These are phyloP conservation scores for Sebastes minor DNA, from an alignment of 2,797 vertebrate genomes.

Conservation along the genomic window DNA sequence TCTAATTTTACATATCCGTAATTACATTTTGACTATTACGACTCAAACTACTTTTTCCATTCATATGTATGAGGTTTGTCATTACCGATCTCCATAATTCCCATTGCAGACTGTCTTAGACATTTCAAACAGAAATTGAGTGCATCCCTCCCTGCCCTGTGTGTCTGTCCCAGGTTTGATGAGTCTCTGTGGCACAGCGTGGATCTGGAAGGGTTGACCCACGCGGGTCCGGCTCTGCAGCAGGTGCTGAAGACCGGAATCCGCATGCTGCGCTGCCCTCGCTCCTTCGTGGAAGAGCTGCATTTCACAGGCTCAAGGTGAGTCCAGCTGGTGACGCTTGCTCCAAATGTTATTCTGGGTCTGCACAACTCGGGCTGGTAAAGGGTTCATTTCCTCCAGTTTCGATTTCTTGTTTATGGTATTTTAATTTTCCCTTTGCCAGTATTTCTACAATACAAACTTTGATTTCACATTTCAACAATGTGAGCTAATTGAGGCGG, in stretches of 20 bases:
- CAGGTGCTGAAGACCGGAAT: slow-evolving; percentile 86
- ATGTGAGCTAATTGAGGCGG: no score
- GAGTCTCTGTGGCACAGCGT: slow-evolving; percentile 93
- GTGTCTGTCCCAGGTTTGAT: slow-evolving; percentile 84
- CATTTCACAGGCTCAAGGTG: slow-evolving; percentile 82
- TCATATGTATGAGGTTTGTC: no score
- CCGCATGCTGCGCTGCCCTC: slow-evolving; percentile 88
- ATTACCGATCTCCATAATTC: no score
- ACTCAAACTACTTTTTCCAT: no score
- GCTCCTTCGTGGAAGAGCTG: slow-evolving; percentile 83
- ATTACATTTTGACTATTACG: no score
- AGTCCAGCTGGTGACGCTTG: slow-evolving; percentile 22
- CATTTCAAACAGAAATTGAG: no score
- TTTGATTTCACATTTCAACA: not conserved
- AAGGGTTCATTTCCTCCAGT: not conserved
- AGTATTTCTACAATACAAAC: not conserved
- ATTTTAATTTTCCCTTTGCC: not conserved
- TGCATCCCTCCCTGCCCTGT: not conserved
- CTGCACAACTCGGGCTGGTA: no score
- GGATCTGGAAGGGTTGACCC: slow-evolving; percentile 87
- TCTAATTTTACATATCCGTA: no score
- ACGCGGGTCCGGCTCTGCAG: slow-evolving; percentile 81
- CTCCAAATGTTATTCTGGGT: not conserved
- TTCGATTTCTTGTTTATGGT: not conserved
- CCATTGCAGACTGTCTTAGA: no score